Evolutionary conservation across 2,888 invertebrate genomes (phyloP).

Genomic region (Pinctada fucata): DNA sequence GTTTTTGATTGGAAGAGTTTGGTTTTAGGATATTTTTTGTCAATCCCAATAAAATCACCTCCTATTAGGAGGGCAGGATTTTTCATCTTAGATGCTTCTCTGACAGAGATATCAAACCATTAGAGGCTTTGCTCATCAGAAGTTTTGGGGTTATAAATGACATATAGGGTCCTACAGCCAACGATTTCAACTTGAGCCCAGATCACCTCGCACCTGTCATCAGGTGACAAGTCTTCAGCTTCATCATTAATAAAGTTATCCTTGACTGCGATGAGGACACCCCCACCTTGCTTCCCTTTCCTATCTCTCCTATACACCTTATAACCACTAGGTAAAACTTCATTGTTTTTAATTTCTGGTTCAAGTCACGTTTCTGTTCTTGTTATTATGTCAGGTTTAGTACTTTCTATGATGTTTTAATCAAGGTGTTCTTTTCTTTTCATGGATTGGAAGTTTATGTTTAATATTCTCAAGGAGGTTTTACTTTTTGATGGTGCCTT

Average conservation of each 20-base stretch:
- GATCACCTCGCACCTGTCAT: conserved; percentile 7
- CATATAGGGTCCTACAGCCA: conserved; percentile 17
- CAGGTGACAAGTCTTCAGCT: conserved; percentile 12
- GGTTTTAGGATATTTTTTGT: conserved; percentile 4
- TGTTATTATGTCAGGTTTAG: too few species aligned
- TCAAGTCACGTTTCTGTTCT: too few species aligned
- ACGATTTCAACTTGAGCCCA: conserved; percentile 19
- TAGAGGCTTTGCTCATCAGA: conserved; percentile 5
- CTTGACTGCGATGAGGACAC: conserved; percentile 17
- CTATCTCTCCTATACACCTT: not conserved
- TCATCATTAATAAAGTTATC: conserved; percentile 22
- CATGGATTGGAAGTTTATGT: too few species aligned
- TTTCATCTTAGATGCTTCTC: conserved; percentile 13
- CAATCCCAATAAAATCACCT: conserved; percentile 22
- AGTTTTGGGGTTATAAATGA: conserved; percentile 4
- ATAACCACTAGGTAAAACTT: too few species aligned
- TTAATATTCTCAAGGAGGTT: too few species aligned
- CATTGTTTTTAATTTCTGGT: too few species aligned
- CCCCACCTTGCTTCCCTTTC: conserved; percentile 14
- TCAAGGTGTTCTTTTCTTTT: too few species aligned
- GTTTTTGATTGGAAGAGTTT: conserved; percentile 12
- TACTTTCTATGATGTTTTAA: too few species aligned
- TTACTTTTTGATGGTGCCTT: too few species aligned
- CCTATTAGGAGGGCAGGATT: too few species aligned
- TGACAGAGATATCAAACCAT: conserved; percentile 18